phyloP scores from a whole-genome alignment of 2,113 vertebrate genomes.

The Mellivora capensis region DNA sequence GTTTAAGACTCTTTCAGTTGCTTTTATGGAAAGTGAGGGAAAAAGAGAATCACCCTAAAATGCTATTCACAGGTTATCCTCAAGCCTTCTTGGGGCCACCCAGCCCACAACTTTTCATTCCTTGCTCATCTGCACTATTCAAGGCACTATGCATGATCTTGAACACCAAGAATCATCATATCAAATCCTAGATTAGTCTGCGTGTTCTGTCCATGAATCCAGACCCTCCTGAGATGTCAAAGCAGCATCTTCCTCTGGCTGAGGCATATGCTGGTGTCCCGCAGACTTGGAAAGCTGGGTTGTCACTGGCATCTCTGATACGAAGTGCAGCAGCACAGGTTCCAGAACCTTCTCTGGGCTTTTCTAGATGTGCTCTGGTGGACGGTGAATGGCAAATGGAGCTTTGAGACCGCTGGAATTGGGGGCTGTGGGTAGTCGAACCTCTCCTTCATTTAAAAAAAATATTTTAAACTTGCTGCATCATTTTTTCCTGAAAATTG shows the following conservation, averaged over 20 bases:
- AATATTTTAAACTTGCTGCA: not conserved
- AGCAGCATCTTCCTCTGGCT: not conserved
- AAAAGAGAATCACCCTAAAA: not conserved
- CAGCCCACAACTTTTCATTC: not conserved
- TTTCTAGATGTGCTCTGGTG: not conserved
- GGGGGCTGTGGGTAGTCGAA: not conserved
- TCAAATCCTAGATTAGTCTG: not conserved
- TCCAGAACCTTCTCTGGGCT: not conserved
- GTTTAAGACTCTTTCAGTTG: not conserved
- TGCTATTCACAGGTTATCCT: not conserved
- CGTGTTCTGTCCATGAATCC: not conserved
- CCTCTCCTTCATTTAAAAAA: not conserved
- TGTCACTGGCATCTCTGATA: not conserved
- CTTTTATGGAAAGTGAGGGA: not conserved
- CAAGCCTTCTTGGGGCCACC: not conserved
- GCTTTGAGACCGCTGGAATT: not conserved
- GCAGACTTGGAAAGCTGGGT: not conserved
- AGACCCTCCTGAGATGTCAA: not conserved
- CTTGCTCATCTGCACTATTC: not conserved
- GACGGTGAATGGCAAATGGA: not conserved
- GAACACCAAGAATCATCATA: not conserved
- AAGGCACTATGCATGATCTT: not conserved
- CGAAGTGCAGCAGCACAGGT: not conserved
- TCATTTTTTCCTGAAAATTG: not conserved
- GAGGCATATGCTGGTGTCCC: not conserved